These are phyloP conservation scores for Drosophila quinaria DNA, from an alignment of 2,888 invertebrate genomes.

Conservation along the genomic window DNA sequence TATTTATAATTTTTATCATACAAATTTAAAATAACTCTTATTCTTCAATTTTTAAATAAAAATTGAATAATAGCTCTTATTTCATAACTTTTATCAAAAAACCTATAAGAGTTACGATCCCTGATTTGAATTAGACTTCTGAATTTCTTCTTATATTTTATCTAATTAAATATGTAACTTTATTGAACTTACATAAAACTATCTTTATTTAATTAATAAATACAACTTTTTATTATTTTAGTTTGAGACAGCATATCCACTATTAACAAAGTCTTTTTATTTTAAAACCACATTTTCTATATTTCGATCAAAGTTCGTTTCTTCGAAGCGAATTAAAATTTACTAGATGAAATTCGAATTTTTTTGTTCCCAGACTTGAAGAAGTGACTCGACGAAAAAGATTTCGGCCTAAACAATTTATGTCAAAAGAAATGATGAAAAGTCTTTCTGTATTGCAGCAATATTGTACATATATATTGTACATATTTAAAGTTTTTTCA, in stretches of 20 bases:
- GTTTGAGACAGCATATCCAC: neutral
- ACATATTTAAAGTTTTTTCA: constrained; percentile 4
- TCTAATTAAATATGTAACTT: neutral
- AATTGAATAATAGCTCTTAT: too few relatives aligned
- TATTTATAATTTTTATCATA: too few relatives aligned
- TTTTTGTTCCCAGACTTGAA: constrained; percentile 53
- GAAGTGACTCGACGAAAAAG: constrained; percentile 55
- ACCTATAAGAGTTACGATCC: too few relatives aligned
- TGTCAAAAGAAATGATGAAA: constrained; percentile 50
- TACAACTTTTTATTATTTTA: neutral
- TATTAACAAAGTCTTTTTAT: too few relatives aligned
- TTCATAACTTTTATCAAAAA: too few relatives aligned
- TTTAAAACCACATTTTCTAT: neutral
- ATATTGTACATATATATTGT: too few relatives aligned
- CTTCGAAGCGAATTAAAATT: constrained; percentile 6
- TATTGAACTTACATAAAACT: neutral
- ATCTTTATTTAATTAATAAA: too few relatives aligned
- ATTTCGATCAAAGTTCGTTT: constrained; percentile 8
- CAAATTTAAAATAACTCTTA: too few relatives aligned
- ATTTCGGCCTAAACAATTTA: constrained; percentile 40
- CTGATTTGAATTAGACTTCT: neutral
- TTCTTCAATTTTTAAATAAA: too few relatives aligned
- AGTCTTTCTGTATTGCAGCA: constrained; percentile 4
- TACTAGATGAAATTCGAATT: constrained; percentile 9
- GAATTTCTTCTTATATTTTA: neutral